Conservation (phyloP, 1,140 invertebrate species). For the Dreissena polymorpha region DNA sequence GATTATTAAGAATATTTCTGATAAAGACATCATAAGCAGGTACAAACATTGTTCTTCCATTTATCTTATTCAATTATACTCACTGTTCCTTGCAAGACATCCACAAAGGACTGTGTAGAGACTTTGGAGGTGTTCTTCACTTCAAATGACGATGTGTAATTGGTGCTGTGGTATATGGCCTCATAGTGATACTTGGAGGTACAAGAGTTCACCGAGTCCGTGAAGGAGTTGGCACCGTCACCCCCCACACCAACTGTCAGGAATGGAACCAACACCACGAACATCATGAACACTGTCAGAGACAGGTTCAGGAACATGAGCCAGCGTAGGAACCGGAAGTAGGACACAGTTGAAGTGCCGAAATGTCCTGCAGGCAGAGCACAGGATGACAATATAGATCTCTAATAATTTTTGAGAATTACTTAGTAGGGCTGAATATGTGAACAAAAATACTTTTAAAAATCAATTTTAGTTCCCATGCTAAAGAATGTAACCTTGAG, state of each 20-base stretch:
- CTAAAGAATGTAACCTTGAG: too few species aligned
- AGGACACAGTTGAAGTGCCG: constrained; percentile 87
- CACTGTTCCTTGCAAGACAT: constrained; percentile 72
- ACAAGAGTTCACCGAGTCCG: constrained; percentile 5
- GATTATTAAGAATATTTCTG: too few species aligned
- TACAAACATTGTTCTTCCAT: too few species aligned
- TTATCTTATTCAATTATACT: neutral
- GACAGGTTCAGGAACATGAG: constrained; percentile 85
- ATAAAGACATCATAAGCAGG: too few species aligned
- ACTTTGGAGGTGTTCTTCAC: constrained; percentile 16
- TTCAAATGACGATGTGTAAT: constrained; percentile 55
- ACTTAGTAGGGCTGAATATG: too few species aligned
- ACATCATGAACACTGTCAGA: constrained; percentile 79
- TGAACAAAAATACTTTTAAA: neutral
- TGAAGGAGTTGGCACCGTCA: neutral
- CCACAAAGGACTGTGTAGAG: constrained; percentile 49
- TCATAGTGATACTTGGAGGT: constrained; percentile 22
- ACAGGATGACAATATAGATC: constrained; percentile 5
- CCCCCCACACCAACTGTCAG: constrained; percentile 26
- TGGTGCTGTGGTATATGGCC: constrained; percentile 55
- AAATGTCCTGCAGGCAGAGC: constrained; percentile 84
- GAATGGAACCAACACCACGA: constrained; percentile 65
- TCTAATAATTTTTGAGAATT: neutral
- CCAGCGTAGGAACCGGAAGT: constrained; percentile 88
- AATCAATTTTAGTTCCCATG: neutral